Evolutionary conservation across 2,888 invertebrate species (phyloP).

Genomic region (Trichopoda pennipes): DNA sequence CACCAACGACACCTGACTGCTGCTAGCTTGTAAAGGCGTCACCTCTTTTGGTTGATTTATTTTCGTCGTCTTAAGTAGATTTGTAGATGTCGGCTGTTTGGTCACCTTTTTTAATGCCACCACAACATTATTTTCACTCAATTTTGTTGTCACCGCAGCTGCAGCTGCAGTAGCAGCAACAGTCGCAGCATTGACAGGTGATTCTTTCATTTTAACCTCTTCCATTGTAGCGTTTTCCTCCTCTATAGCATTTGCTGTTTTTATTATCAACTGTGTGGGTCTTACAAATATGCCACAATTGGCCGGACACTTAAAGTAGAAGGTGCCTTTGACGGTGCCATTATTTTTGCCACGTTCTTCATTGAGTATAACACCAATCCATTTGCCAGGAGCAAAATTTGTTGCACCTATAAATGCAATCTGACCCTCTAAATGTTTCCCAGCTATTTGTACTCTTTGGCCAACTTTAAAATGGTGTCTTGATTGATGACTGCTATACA

Average conservation of each 20-base stretch:
- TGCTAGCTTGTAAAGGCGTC: constrained; percentile 57
- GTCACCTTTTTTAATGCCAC: constrained; percentile 34
- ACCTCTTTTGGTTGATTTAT: constrained; percentile 75
- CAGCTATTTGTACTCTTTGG: constrained; percentile 90
- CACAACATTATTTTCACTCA: constrained; percentile 17
- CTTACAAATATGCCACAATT: constrained; percentile 97
- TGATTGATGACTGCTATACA: constrained; percentile 75
- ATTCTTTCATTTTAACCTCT: constrained; percentile 20
- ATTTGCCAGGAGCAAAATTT: constrained; percentile 94
- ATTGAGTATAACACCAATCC: constrained; percentile 97
- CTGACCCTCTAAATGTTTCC: constrained; percentile 92
- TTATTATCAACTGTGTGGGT: constrained; percentile 86
- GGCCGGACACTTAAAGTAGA: constrained; percentile 96
- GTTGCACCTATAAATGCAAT: constrained; percentile 96
- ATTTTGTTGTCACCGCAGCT: constrained; percentile 8
- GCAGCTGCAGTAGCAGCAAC: background rate
- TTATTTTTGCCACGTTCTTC: constrained; percentile 98
- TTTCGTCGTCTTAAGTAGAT: constrained; percentile 67
- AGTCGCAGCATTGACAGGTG: background rate
- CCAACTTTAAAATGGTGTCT: constrained; percentile 85
- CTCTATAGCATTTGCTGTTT: constrained; percentile 39
- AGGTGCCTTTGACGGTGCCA: constrained; percentile 94
- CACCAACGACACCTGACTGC: constrained; percentile 77
- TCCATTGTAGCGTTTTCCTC: constrained; percentile 47
- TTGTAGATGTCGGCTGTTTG: constrained; percentile 60